These are phyloP conservation scores for Aldrovandia affinis DNA, from an alignment of 2,797 vertebrate genomes.

Conservation along the genomic window DNA sequence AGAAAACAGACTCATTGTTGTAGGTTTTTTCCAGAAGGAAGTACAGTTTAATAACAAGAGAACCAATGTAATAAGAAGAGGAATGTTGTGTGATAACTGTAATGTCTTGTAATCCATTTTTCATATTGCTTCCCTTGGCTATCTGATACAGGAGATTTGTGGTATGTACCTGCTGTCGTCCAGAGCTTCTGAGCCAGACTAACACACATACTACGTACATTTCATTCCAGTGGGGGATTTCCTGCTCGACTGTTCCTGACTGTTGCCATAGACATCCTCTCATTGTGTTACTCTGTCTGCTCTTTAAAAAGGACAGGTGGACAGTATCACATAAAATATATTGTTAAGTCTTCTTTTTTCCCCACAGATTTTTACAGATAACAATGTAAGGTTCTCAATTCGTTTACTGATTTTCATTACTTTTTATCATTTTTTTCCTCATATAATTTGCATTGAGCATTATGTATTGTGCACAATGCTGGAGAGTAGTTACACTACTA, in stretches of 20 bases:
- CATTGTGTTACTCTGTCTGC: background rate
- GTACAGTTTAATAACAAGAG: background rate
- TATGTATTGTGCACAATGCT: too few species aligned
- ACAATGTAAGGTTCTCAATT: background rate
- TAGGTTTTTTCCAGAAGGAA: background rate
- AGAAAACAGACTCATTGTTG: background rate
- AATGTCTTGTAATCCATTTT: background rate
- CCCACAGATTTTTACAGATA: background rate
- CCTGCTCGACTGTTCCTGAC: background rate
- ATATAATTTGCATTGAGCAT: background rate
- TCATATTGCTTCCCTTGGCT: background rate
- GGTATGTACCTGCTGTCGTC: background rate
- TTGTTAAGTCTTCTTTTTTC: too few species aligned
- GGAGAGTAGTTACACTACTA: too few species aligned
- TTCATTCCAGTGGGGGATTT: background rate
- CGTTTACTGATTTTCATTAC: background rate
- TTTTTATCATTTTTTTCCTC: background rate
- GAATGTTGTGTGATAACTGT: background rate
- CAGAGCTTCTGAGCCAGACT: background rate
- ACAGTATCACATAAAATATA: background rate
- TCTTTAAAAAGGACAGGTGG: conserved; percentile 15
- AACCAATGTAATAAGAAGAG: background rate
- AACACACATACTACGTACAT: background rate
- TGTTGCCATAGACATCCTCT: background rate
- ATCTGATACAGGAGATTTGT: background rate